Percentiles rank a stretch among this genome's conserved stretches.
Conservation (phyloP, 2,888 invertebrate genomes). For the Rhopalosiphum nymphaeae region DNA sequence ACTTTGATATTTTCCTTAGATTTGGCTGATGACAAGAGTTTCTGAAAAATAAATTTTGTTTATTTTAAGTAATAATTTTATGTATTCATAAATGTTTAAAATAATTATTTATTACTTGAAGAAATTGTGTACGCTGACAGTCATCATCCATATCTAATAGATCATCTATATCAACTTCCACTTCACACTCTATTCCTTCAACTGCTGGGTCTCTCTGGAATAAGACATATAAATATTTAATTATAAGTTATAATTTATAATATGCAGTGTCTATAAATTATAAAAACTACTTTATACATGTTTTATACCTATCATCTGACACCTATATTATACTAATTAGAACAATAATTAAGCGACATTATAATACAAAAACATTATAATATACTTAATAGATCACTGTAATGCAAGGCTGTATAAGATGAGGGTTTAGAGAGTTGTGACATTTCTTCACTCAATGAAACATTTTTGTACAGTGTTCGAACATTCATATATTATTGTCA, state of each 20-base stretch:
- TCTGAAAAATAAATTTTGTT: constrained; percentile 39
- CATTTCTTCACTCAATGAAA: too few species aligned
- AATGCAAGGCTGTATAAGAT: too few species aligned
- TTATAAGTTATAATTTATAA: background rate
- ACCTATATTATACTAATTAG: background rate
- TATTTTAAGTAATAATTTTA: background rate
- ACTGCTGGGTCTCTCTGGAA: constrained; percentile 71
- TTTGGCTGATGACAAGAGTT: constrained; percentile 56
- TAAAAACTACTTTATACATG: background rate
- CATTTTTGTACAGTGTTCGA: too few species aligned
- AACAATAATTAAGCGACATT: background rate
- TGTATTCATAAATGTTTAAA: background rate
- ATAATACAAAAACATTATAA: too few species aligned
- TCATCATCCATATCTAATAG: constrained; percentile 94
- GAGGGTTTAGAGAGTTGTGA: too few species aligned
- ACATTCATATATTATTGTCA: too few species aligned
- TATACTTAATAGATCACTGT: too few species aligned
- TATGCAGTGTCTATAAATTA: background rate
- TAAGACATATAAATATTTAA: background rate
- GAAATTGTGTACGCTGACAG: constrained; percentile 84
- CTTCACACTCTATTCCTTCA: constrained; percentile 75
- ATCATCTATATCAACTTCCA: constrained; percentile 95
- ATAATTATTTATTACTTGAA: constrained; percentile 74
- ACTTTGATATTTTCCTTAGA: constrained; percentile 61
- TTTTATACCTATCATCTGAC: background rate